Evolutionary conservation across 2,888 invertebrate genomes (phyloP).

Genomic region (Eugnorisma glareosa): DNA sequence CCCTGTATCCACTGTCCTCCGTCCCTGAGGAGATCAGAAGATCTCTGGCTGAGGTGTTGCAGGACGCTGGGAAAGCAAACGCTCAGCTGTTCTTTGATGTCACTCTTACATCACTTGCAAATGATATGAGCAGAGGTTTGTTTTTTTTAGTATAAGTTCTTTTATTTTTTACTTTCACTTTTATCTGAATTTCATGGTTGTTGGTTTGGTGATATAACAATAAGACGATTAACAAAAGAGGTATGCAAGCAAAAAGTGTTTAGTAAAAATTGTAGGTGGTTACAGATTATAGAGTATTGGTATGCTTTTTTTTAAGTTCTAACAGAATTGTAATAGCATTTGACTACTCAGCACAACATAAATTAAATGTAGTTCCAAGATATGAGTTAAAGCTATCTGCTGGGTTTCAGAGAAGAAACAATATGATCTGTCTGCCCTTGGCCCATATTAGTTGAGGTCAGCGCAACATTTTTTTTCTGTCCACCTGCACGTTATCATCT

Average conservation of each 20-base stretch:
- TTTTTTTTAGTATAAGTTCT: slow-evolving; percentile 26
- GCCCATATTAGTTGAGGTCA: neutral
- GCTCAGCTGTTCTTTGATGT: slow-evolving; percentile 93
- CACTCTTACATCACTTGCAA: slow-evolving; percentile 92
- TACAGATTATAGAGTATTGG: neutral
- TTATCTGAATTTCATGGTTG: slow-evolving; percentile 36
- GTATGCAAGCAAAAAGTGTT: neutral
- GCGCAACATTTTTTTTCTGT: neutral
- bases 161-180: slow-evolving; percentile 42
- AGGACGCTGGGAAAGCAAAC: slow-evolving; percentile 91
- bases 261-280: neutral
- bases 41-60: slow-evolving; percentile 87
- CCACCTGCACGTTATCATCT: neutral
- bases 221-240: neutral
- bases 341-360: neutral
- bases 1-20: slow-evolving; percentile 90
- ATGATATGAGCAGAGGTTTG: slow-evolving; percentile 93
- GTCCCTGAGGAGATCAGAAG: slow-evolving; percentile 86
- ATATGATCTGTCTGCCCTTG: neutral
- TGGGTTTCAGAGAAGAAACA: neutral
- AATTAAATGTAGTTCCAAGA: neutral
- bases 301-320: no score
- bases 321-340: neutral
- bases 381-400: neutral
- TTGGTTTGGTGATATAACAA: slow-evolving; percentile 39